Percentiles rank a stretch among this genome's conserved stretches.
These are phyloP conservation scores for Pogonomyrmex barbatus DNA, from an alignment of 1,140 invertebrate species.

Conservation along the genomic window DNA sequence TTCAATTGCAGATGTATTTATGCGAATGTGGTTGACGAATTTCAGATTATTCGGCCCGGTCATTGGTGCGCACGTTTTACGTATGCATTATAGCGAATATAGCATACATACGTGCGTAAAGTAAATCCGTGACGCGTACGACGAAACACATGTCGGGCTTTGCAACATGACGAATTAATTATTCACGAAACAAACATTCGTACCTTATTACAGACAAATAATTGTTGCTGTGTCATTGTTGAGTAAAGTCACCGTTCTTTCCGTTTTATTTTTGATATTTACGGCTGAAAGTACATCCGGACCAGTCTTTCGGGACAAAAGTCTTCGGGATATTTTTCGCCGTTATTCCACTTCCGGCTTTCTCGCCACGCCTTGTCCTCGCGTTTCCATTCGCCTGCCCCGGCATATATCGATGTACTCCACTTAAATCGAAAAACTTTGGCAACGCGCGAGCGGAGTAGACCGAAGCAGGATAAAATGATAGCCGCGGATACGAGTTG, in stretches of 20 bases:
- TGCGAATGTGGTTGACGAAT: conserved; percentile 49
- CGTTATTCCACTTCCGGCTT: conserved; percentile 64
- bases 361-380: conserved; percentile 9
- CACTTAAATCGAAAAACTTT: conserved; percentile 81
- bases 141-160: neutral
- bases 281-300: neutral
- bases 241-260: neutral
- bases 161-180: conserved; percentile 28
- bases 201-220: conserved; percentile 11
- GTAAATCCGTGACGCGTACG: neutral
- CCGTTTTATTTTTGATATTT: neutral
- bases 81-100: neutral
- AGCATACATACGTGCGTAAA: neutral
- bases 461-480: conserved; percentile 74
- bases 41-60: conserved; percentile 20
- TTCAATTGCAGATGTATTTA: conserved; percentile 63
- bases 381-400: conserved; percentile 36
- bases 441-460: conserved; percentile 46
- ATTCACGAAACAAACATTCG: conserved; percentile 33
- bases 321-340: conserved; percentile 2
- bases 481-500: conserved; percentile 56
- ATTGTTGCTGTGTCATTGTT: conserved; percentile 5
- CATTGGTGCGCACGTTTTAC: conserved; percentile 18
- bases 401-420: conserved; percentile 60
- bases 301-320: neutral